A percentile compares a stretch with the other conserved stretches of the same genome.
Conservation (phyloP, 2,888 invertebrate species). For the Spicauda simplicius region DNA sequence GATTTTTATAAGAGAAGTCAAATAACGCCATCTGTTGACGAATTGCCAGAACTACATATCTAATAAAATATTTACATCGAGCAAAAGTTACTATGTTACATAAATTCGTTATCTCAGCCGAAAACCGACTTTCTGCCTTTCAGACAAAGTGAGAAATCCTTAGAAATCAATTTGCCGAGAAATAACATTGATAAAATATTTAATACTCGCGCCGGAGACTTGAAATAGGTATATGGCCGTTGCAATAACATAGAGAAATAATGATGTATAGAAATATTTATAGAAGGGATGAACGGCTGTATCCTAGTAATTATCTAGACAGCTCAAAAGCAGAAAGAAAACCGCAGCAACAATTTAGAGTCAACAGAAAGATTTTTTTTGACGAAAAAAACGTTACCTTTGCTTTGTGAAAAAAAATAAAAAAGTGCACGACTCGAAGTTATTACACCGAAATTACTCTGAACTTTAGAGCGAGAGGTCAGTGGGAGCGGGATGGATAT, state of each 20-base stretch:
- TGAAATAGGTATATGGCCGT: conserved; percentile 56
- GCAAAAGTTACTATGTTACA: conserved; percentile 69
- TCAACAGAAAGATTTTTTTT: conserved; percentile 34
- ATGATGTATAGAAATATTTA: conserved; percentile 8
- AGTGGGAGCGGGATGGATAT: conserved; percentile 39
- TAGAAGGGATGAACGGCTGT: conserved; percentile 17
- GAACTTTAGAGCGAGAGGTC: conserved; percentile 24
- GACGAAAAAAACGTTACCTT: conserved; percentile 35
- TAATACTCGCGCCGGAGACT: conserved; percentile 56
- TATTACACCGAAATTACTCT: conserved; percentile 37
- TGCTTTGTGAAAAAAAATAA: conserved; percentile 31
- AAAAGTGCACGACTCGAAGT: conserved; percentile 35
- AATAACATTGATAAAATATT: conserved; percentile 71
- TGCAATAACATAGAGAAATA: conserved; percentile 26
- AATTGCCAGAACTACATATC: conserved; percentile 33
- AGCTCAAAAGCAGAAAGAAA: conserved; percentile 29
- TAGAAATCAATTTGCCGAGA: conserved; percentile 50
- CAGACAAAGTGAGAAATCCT: conserved; percentile 35
- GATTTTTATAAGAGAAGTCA: too few relatives aligned
- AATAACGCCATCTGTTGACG: conserved; percentile 42
- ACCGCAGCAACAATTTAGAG: conserved; percentile 34
- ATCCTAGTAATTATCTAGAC: conserved; percentile 36
- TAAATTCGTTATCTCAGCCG: conserved; percentile 49
- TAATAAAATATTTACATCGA: conserved; percentile 67
- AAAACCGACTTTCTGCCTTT: conserved; percentile 45